phyloP scores from a whole-genome alignment of 2,797 vertebrate species.

The Sciurus carolinensis region DNA sequence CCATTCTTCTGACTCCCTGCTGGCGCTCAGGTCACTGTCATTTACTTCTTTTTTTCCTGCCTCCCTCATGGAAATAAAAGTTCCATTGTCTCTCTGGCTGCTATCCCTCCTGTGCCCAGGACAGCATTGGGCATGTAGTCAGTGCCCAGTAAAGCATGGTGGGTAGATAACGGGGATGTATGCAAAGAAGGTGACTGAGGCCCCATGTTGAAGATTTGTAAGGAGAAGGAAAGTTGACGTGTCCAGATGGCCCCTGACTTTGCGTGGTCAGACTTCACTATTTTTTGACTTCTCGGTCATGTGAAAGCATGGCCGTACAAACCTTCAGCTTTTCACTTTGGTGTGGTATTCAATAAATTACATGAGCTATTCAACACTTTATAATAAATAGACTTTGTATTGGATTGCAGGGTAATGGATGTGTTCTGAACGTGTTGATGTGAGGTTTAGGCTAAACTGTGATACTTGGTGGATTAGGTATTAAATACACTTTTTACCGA shows the following conservation, averaged over 20 bases:
- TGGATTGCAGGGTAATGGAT: background rate
- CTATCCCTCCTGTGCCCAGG: background rate
- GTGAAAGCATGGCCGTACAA: background rate
- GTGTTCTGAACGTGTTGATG: no score
- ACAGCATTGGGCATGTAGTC: fast-evolving
- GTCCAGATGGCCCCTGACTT: background rate
- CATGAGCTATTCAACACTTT: background rate
- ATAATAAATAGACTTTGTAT: background rate
- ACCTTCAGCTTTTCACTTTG: background rate
- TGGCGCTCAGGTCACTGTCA: background rate
- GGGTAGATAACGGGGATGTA: background rate
- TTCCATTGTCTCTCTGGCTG: background rate
- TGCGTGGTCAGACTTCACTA: background rate
- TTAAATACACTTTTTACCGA: background rate
- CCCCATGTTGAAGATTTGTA: background rate
- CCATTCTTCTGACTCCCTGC: background rate
- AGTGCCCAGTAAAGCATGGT: background rate
- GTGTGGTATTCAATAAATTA: background rate
- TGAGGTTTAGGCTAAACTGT: background rate
- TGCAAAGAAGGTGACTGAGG: background rate
- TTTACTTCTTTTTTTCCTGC: background rate
- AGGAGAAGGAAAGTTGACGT: background rate
- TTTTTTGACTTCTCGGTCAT: background rate
- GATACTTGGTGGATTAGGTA: background rate
- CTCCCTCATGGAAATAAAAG: background rate